Evolutionary conservation across 2,888 invertebrate species (phyloP).

Genomic region (Neoitamus cyanurus): DNA sequence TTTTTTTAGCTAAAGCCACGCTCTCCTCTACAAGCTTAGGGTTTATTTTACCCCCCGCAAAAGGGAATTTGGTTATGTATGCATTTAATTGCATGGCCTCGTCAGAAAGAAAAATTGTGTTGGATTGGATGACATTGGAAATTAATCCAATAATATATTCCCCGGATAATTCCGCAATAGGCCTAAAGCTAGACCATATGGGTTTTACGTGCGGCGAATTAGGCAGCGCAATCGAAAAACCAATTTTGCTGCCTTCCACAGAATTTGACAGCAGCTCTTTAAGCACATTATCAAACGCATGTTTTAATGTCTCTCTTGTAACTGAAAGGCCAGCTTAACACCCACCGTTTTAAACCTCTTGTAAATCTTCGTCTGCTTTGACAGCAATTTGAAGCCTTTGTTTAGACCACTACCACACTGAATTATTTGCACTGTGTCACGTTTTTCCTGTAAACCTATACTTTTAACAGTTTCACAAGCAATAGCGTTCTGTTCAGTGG

Average conservation of each 20-base stretch:
- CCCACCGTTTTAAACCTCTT: neutral
- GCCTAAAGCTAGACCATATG: slow-evolving; percentile 26
- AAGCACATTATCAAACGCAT: neutral
- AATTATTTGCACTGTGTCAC: neutral
- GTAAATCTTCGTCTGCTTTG: neutral
- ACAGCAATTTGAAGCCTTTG: neutral
- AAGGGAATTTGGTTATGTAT: neutral
- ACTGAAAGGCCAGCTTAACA: neutral
- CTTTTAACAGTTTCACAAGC: neutral
- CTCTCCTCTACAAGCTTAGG: neutral
- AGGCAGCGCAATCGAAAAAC: slow-evolving; percentile 35
- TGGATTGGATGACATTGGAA: slow-evolving; percentile 26
- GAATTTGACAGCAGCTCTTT: neutral
- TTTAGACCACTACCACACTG: neutral
- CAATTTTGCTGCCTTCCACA: slow-evolving; percentile 32
- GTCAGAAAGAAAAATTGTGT: slow-evolving; percentile 18
- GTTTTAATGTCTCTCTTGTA: neutral
- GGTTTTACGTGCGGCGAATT: slow-evolving; percentile 1
- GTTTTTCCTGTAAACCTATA: neutral
- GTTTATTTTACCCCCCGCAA: neutral
- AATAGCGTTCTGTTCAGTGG: too few species aligned
- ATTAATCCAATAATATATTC: slow-evolving; percentile 30
- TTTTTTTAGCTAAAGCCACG: slow-evolving; percentile 9
- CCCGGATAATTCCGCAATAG: slow-evolving; percentile 20
- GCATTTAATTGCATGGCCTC: slow-evolving; percentile 16